Evolutionary conservation across 2,888 invertebrate species (phyloP).

Genomic region (Sceliomorpha sp.): DNA sequence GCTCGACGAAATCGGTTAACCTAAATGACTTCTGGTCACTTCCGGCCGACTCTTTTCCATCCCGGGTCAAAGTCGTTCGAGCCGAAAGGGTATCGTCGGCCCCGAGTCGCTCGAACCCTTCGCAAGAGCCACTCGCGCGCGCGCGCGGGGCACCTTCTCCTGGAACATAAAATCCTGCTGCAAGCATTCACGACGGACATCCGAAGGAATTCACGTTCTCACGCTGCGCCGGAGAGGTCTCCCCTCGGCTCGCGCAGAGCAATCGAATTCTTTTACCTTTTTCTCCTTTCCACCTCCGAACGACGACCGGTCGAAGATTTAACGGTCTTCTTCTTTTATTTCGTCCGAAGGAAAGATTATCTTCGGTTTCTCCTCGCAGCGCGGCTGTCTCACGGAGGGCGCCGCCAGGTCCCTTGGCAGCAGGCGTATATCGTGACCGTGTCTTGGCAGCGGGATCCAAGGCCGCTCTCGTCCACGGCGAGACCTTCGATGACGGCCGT

Average conservation of each 20-base stretch:
- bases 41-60: too few species aligned
- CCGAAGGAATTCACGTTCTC: conserved; percentile 71
- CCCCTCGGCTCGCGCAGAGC: conserved; percentile 41
- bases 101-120: conserved; percentile 29
- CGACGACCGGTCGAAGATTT: conserved; percentile 60
- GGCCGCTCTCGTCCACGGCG: conserved; percentile 29
- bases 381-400: too few species aligned
- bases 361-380: conserved; percentile 25
- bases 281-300: conserved; percentile 54
- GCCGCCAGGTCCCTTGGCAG: conserved; percentile 26
- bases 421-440: conserved; percentile 33
- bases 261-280: conserved; percentile 43
- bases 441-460: conserved; percentile 21
- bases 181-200: conserved; percentile 65
- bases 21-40: too few species aligned
- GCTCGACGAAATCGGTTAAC: conserved; percentile 32
- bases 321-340: conserved; percentile 60
- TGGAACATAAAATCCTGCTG: conserved; percentile 65
- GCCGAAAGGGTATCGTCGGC: conserved; percentile 4
- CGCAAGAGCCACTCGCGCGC: too few species aligned
- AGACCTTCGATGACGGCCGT: conserved; percentile 28
- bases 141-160: conserved; percentile 61
- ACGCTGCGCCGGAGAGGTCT: conserved; percentile 64
- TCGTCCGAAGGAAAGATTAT: conserved; percentile 55
- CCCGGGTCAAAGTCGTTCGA: conserved; percentile 5